These are phyloP conservation scores for Deilephila elpenor DNA, from an alignment of 2,888 invertebrate species.

Conservation along the genomic window DNA sequence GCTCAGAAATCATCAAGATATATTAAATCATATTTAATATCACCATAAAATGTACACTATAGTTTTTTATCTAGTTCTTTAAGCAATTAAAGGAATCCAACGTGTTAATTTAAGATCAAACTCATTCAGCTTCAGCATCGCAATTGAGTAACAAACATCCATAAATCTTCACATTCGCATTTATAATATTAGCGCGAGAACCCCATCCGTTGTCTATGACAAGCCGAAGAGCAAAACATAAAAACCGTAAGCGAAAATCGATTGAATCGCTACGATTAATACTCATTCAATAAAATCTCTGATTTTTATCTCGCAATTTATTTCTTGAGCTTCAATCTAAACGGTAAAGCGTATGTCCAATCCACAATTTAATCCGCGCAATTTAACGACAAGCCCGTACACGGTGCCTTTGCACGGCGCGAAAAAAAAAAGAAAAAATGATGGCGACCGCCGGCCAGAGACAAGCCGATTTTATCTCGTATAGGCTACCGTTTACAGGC, in stretches of 20 bases:
- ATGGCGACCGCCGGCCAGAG: slow-evolving; percentile 53
- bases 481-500: slow-evolving; percentile 64
- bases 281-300: slow-evolving; percentile 49
- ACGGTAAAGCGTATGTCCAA: slow-evolving; percentile 36
- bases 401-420: slow-evolving; percentile 39
- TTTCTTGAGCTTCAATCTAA: slow-evolving; percentile 35
- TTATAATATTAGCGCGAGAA: slow-evolving; percentile 12
- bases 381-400: slow-evolving; percentile 43
- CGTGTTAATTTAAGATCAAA: slow-evolving; percentile 8
- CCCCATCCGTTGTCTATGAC: slow-evolving; percentile 8
- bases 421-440: slow-evolving; percentile 47
- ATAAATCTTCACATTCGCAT: not conserved
- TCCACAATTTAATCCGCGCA: slow-evolving; percentile 50
- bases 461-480: slow-evolving; percentile 60
- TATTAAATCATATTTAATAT: not conserved
- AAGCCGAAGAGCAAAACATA: slow-evolving; percentile 18
- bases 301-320: slow-evolving; percentile 54
- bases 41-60: not conserved
- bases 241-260: slow-evolving; percentile 38
- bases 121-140: not conserved
- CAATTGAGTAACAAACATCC: not conserved
- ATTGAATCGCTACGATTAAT: slow-evolving; percentile 44
- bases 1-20: not conserved
- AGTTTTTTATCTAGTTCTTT: not conserved
- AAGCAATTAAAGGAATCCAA: too few species aligned